Evolutionary conservation across 2,113 vertebrate species (phyloP), one percentile per base, ranked within the genome.

Genomic region (Cyanoliseus patagonus): DNA sequence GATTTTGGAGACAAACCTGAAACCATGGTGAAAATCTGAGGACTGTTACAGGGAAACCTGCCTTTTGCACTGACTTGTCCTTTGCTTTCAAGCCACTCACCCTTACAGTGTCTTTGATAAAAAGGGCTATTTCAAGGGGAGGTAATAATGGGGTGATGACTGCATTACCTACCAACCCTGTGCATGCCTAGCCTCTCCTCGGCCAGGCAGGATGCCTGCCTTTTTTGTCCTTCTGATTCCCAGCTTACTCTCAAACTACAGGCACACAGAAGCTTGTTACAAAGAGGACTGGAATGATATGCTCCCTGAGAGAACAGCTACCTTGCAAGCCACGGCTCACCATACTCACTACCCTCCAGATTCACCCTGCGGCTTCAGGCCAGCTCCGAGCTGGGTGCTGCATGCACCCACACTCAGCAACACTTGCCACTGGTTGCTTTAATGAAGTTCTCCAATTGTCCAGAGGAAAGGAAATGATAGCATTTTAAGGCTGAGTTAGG

Each of bases 321-420:
- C 37, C 47, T n/a, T 3, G 6, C 2, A 1, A 64, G 19, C 35
- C 11, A 9, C 0, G 4, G 44, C 67, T 72, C 62, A 47, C 42
- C 49, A 46, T 9, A 16, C 44, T 39, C 28, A 11, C 14, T 27
- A 31, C 51, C 42, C 20, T 59, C 25, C 39, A 3, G 0, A 17
- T 44, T 51, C 31, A 33, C 11, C 10, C n/a, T 8, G 18, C 0
- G 0, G 74, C 68, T 24, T 16, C 30, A 10, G 30, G n/a, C 28
- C 1, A 1, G 76, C n/a, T 57, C 51, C 0, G 2, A 74, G 62
- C 18, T 1, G 2, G 53, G 31, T 0, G 3, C 46, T 24, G 33
- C 49, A 20, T 3, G 1, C 16, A 39, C 35, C 41, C 39, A 20
- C 2, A 0, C 46, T 44, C 33, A 19, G 55, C 35, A 57, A 5